Evolutionary conservation across 2,888 invertebrate species (phyloP), one percentile per base, ranked within the genome.

Genomic region (Craniophora ligustri): DNA sequence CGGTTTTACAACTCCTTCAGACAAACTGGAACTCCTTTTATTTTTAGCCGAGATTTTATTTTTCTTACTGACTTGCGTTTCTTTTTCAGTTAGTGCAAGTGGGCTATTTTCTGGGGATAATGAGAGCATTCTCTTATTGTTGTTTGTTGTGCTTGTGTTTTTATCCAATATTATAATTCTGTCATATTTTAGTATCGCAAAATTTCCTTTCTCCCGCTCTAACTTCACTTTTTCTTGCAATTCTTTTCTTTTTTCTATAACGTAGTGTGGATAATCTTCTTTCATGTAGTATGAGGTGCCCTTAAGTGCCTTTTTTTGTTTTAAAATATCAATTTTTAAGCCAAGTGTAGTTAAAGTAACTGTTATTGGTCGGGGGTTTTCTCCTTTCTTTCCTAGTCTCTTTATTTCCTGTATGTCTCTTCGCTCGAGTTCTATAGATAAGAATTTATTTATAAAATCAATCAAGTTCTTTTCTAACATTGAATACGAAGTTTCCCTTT

Each of bases 231-330:
- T 19, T 5, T 41, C 41, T 31, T 41, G 41, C 11, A 41, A 31
- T 11, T 41, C 41, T 5, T 31, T 41, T 8, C 41, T 18, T 19
- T 41, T 41, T 1, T 41, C 10, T 31, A 41, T 3, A 2, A 41
- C 8, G 2, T 41, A 7, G 2, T 31, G 0, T 0, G 41, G 41
- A 16, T 31, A 41, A 11, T 41, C 41, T 14, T 41, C 41, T 2
- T 2, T 26, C 10, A 38, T 23, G 5, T 38, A 38, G 10, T 26
- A 38, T 3, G 3, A 1, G 8, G 31, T 31, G 8, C 7, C 8
- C 1, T 14, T 2, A 1, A 31, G 31, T 31, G 14, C 7, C 2
- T 4, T 7, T 14, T 13, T 31, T 2, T 31, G 7, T 31, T 31
- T 31, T 0, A 14, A 14, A 2, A 38, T 26, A 4, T 8, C 5